Evolutionary conservation across 2,888 invertebrate species (phyloP).

Genomic region (Plebejus argus): DNA sequence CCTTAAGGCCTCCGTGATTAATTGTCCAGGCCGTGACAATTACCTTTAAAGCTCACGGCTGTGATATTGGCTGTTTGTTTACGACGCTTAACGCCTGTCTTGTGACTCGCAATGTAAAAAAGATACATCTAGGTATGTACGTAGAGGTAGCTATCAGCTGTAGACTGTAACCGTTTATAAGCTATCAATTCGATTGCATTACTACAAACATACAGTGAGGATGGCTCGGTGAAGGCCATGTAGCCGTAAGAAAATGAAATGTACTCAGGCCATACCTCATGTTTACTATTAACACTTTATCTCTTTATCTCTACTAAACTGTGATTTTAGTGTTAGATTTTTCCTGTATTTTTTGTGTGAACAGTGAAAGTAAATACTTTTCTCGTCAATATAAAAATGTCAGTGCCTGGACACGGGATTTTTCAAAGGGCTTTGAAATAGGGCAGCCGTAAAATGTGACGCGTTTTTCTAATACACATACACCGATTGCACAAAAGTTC

Average conservation of each 20-base stretch:
- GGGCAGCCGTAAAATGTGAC: background rate
- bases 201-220: too few relatives aligned
- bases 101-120: background rate
- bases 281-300: too few relatives aligned
- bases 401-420: background rate
- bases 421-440: background rate
- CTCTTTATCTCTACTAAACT: too few relatives aligned
- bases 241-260: too few relatives aligned
- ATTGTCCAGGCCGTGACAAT: conserved; percentile 54
- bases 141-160: too few relatives aligned
- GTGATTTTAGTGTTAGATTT: too few relatives aligned
- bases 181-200: too few relatives aligned
- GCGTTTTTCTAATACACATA: background rate
- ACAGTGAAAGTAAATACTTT: background rate
- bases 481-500: background rate
- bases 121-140: too few relatives aligned
- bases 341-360: too few relatives aligned
- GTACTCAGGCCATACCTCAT: too few relatives aligned
- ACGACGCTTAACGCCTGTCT: background rate
- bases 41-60: conserved; percentile 40
- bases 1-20: conserved; percentile 50
- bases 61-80: conserved; percentile 29
- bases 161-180: too few relatives aligned
- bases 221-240: too few relatives aligned
- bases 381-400: background rate